Percentiles rank a stretch among this genome's conserved stretches.
phyloP scores from a whole-genome alignment of 2,888 invertebrate species.

The Ophioninae sp. region DNA sequence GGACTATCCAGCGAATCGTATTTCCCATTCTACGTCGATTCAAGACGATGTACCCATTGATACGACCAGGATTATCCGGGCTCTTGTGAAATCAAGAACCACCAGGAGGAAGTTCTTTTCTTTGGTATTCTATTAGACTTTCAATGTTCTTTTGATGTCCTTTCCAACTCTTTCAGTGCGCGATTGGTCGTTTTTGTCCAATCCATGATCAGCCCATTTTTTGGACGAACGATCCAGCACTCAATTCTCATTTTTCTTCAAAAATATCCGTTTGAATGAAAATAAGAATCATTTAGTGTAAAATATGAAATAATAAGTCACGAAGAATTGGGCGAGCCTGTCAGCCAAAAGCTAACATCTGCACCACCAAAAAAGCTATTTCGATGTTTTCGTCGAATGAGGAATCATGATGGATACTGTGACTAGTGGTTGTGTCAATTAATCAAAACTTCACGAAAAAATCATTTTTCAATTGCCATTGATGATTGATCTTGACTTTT shows the following conservation, averaged over 20 bases:
- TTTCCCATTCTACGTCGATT: slow-evolving; percentile 40
- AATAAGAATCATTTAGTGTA: too few relatives aligned
- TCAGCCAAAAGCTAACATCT: too few relatives aligned
- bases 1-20: slow-evolving; percentile 25
- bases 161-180: not conserved
- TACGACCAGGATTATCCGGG: slow-evolving; percentile 33
- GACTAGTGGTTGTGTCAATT: not conserved
- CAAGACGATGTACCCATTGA: slow-evolving; percentile 2
- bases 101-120: slow-evolving; percentile 35
- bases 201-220: not conserved
- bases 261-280: too few relatives aligned
- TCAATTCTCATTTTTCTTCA: too few relatives aligned
- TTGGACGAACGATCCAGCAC: too few relatives aligned
- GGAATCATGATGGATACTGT: not conserved
- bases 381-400: not conserved
- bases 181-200: too few relatives aligned
- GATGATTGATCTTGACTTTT: too few relatives aligned
- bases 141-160: not conserved
- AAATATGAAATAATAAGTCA: too few relatives aligned
- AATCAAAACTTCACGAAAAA: not conserved
- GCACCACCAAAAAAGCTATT: too few relatives aligned
- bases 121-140: not conserved
- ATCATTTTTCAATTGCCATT: not conserved
- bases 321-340: too few relatives aligned
- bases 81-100: slow-evolving; percentile 47